Conservation (phyloP, 1,140 invertebrate species). For the Drosophila navojoa region DNA sequence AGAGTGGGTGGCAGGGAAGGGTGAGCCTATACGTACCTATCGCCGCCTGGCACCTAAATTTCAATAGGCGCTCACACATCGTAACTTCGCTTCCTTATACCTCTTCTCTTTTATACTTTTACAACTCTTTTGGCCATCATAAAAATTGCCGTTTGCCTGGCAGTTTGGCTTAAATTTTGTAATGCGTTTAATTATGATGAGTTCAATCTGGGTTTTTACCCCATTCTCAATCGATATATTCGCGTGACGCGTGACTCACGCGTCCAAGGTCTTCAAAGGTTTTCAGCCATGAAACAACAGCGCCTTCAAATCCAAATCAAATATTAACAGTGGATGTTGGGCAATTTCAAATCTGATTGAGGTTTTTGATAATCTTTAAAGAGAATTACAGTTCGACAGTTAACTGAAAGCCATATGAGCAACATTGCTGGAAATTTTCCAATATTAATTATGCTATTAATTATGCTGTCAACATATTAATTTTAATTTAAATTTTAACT, state of each 20-base stretch:
- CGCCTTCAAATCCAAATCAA: constrained; percentile 10
- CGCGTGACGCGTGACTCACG: constrained; percentile 57
- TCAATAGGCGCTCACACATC: constrained; percentile 79
- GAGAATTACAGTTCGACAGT: too few relatives aligned
- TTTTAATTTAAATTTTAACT: too few relatives aligned
- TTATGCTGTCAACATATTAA: too few relatives aligned
- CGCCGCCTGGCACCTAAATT: constrained; percentile 44
- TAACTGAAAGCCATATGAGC: too few relatives aligned
- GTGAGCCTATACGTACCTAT: constrained; percentile 39
- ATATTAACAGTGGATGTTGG: neutral
- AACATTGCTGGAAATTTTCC: too few relatives aligned
- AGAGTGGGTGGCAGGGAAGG: too few relatives aligned
- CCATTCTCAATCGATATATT: constrained; percentile 48
- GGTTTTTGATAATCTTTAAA: too few relatives aligned
- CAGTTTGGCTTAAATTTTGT: constrained; percentile 50
- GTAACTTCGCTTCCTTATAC: constrained; percentile 50
- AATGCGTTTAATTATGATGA: constrained; percentile 62
- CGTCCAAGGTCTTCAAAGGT: constrained; percentile 62
- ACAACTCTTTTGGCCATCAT: constrained; percentile 7
- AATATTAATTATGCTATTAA: too few relatives aligned
- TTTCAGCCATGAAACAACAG: constrained; percentile 30
- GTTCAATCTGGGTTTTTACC: constrained; percentile 27
- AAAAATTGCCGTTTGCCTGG: neutral
- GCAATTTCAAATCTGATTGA: too few relatives aligned
- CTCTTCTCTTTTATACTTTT: constrained; percentile 30